phyloP scores from a whole-genome alignment of 2,113 vertebrate genomes.

The Theropithecus gelada region DNA sequence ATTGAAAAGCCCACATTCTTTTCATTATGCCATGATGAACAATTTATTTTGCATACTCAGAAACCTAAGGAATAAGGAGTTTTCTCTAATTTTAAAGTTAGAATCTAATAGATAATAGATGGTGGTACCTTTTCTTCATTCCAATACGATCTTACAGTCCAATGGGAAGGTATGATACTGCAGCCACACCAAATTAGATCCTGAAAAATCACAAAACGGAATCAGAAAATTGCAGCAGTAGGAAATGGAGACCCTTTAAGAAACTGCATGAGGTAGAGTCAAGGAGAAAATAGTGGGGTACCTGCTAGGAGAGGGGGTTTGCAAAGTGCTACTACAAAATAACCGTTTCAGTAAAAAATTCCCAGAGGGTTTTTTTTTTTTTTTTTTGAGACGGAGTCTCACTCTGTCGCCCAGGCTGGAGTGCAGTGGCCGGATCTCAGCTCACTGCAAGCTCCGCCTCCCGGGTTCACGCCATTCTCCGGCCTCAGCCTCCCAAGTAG shows the following conservation, averaged over 20 bases:
- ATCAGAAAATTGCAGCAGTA: constrained; percentile 11
- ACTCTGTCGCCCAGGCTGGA: too few species aligned
- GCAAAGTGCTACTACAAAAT: not conserved
- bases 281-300: constrained; percentile 1
- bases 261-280: not conserved
- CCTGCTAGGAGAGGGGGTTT: not conserved
- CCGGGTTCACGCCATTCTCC: too few species aligned
- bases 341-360: constrained; percentile 17
- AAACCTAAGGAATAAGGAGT: constrained; percentile 25
- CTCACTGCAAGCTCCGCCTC: too few species aligned
- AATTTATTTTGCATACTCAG: not conserved
- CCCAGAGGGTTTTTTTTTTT: not conserved
- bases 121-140: not conserved
- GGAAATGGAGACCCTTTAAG: not conserved
- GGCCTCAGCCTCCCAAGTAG: too few species aligned
- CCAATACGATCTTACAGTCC: not conserved
- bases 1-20: constrained; percentile 27
- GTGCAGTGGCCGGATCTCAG: too few species aligned
- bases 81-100: constrained; percentile 24
- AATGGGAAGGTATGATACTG: not conserved
- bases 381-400: too few species aligned
- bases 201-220: constrained; percentile 18
- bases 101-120: constrained; percentile 10
- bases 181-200: not conserved
- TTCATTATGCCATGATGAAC: not conserved